phyloP scores from a whole-genome alignment of 2,113 vertebrate species.

The Craseonycteris thonglongyai region DNA sequence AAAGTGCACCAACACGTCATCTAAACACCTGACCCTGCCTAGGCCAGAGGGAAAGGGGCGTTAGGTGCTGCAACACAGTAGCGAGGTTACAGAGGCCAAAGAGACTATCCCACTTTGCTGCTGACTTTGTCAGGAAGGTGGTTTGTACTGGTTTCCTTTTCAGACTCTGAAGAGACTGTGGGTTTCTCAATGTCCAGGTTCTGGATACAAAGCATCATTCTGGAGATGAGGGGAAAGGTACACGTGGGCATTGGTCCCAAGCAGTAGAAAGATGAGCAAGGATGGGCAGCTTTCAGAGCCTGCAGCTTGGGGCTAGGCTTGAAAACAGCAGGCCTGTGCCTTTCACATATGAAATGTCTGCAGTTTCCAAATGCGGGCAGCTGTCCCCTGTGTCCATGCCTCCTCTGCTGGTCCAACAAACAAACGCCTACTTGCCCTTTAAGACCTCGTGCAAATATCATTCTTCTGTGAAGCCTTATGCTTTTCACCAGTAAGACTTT shows the following conservation, averaged over 20 bases:
- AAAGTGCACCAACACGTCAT: neutral
- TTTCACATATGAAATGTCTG: rapidly evolving
- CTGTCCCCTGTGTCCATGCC: neutral
- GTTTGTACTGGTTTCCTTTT: neutral
- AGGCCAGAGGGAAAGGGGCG: neutral
- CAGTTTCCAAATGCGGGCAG: neutral
- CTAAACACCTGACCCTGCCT: neutral
- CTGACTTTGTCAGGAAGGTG: neutral
- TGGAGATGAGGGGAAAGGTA: neutral
- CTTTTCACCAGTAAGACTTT: neutral
- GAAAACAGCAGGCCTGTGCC: neutral
- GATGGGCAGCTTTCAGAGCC: neutral
- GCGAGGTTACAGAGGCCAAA: neutral
- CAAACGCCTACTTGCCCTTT: neutral
- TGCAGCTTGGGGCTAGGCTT: neutral
- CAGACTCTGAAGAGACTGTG: neutral
- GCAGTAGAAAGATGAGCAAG: neutral
- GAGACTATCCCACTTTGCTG: rapidly evolving
- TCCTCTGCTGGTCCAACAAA: neutral
- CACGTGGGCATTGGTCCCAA: neutral
- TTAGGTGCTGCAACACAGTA: too few relatives aligned
- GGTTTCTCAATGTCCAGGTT: neutral
- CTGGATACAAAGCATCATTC: neutral
- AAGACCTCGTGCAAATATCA: neutral
- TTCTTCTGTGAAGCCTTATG: neutral